Base-by-base conservation (phyloP, 2,888 invertebrate species). In the Ophion ventricosus region DNA sequence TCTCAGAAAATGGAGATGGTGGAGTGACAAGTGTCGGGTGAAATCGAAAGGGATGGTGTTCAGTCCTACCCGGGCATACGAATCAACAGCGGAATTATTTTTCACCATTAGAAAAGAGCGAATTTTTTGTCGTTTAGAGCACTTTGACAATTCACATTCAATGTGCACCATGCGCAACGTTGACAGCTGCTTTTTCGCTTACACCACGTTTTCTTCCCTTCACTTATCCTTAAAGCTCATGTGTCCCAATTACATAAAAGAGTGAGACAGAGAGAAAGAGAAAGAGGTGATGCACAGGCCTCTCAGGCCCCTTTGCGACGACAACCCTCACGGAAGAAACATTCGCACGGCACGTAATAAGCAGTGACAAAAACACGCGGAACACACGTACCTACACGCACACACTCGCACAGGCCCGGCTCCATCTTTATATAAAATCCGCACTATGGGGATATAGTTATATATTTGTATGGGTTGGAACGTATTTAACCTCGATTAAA, bases 401-500 rank as follows among this genome's bases (percentile, higher is more conserved):
- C 20, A 61, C n/a, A 61, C 70, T 11, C n/a, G 8, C 25, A 43
- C 25, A 17, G 57, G 59, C 40, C 10, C 25, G 23, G 17, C 26
- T 17, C 49, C 26, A 43, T 26, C 14, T 64, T 64, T 7, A 40
- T 14, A 74, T 63, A n/a, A 63, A 54, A 74, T 63, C n/a, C 25
- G 43, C 40, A 35, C 63, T 49, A 49, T 17, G 49, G 49, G 54
- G 20, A 61, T 76, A 63, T 56, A 66, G 20, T 61, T 14, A 61
- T 76, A 63, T 75, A 29, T 82, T 73, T 63, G 23, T 54, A 57
- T 80, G 67, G 64, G 57, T 69, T 54, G 56, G 64, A 63, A 80
- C 69, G 17, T 17, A 81, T 84, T 84, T 81, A 81, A 84, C 84
- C 84, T 84, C 84, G 77, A 84, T 84, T 84, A 84, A 84, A 84